Evolutionary conservation across 92 coral and sea anemone species (phyloP), one percentile per base, ranked within the genome.

Genomic region (Zoanthus solanderi): DNA sequence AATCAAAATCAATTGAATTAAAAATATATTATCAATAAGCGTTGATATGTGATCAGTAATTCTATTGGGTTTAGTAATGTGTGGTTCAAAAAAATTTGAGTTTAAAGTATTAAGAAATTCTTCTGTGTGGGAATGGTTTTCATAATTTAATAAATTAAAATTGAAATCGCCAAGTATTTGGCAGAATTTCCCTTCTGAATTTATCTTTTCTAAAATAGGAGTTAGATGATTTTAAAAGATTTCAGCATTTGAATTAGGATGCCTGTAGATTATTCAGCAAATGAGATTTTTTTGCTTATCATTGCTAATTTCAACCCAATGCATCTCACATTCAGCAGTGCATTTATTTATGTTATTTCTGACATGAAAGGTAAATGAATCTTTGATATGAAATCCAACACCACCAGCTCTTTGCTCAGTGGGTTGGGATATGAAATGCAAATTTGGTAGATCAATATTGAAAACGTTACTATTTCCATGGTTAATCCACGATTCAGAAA

Each of bases 31-130:
- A 54, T 93, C 93, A 42, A 92, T 90, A 13, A 92, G 86, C 47
- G 93, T 89, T 13, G 95, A 88, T 47, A 89, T 52, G 75, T 90
- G 83, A 23, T 92, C 81, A 16, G 93, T 90, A 28, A 92, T 61
- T 78, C 86, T 79, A 48, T 88, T 23, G 23, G 23, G 23, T 23
- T 23, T 23, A 23, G 23, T 23, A 23, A 23, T 23, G 23, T 23
- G 23, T 90, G 93, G 88, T 67, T 76, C 63, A 89, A 92, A 92
- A 67, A 74, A 89, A 54, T 84, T 78, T 7, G 92, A n/a, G 53
- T 75, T 72, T 45, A 90, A 28, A 63, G 88, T 85, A 73, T 87
- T 89, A 48, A 89, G 72, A 63, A 92, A 92, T 9, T 89, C 91
- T 52, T 77, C 93, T 74, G 93, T 92, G 23, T 34, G 69, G 50